Percentiles rank a stretch among this genome's conserved stretches.
Evolutionary conservation across 2,888 invertebrate genomes (phyloP).

Genomic region (Tenthredo scrophulariae): DNA sequence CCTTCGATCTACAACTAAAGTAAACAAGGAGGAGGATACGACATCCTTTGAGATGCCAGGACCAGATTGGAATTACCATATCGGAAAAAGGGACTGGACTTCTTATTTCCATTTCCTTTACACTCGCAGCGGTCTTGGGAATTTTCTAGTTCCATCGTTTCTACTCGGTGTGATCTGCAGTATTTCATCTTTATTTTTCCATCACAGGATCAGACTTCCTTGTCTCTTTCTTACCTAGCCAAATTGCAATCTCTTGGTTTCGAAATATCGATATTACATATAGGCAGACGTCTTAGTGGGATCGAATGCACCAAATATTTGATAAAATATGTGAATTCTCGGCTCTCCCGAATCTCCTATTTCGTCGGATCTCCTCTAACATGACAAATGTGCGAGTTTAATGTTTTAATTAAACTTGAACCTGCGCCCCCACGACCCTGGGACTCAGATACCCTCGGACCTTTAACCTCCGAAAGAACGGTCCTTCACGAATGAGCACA

Average conservation of each 20-base stretch:
- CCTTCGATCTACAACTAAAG: neutral
- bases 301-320: neutral
- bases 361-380: neutral
- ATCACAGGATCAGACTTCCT: conserved; percentile 36
- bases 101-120: conserved; percentile 69
- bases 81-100: conserved; percentile 67
- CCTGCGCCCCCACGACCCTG: conserved; percentile 59
- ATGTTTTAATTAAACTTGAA: conserved; percentile 58
- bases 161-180: conserved; percentile 56
- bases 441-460: conserved; percentile 45
- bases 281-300: neutral
- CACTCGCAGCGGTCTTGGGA: neutral
- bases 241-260: conserved; percentile 12
- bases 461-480: conserved; percentile 57
- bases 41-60: conserved; percentile 64
- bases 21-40: conserved; percentile 36
- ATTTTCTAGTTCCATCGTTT: conserved; percentile 59
- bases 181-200: conserved; percentile 57
- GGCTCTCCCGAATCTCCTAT: neutral
- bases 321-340: neutral
- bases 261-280: neutral
- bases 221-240: conserved; percentile 41
- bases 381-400: conserved; percentile 7
- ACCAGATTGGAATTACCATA: conserved; percentile 75
- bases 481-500: conserved; percentile 14